These are phyloP conservation scores for Listrodromus nycthemerus DNA, from an alignment of 2,888 invertebrate genomes.

Conservation along the genomic window DNA sequence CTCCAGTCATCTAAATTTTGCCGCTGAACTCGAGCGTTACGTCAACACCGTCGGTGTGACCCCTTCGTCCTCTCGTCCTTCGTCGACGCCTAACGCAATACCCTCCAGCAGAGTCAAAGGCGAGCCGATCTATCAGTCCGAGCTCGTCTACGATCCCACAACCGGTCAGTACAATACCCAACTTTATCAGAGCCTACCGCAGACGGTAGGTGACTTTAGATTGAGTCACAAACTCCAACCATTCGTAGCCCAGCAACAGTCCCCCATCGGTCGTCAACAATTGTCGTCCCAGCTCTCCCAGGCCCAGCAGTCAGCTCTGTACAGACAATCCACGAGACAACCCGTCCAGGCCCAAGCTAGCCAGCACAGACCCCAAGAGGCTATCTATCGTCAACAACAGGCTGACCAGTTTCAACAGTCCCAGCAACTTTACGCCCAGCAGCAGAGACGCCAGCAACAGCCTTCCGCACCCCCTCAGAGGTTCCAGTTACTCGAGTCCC, in stretches of 20 bases:
- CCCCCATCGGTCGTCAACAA: constrained; percentile 87
- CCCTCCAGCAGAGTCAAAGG: constrained; percentile 66
- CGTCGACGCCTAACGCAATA: constrained; percentile 61
- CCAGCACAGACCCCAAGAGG: constrained; percentile 79
- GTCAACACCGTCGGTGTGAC: constrained; percentile 85
- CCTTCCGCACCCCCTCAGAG: constrained; percentile 79
- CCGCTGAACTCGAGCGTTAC: constrained; percentile 89
- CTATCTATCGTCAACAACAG: constrained; percentile 87
- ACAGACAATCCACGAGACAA: constrained; percentile 75
- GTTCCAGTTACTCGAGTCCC: constrained; percentile 83
- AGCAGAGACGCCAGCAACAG: constrained; percentile 89
- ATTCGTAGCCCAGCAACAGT: constrained; percentile 88
- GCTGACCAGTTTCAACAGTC: constrained; percentile 88
- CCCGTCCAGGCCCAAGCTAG: constrained; percentile 58
- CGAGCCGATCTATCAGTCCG: constrained; percentile 91
- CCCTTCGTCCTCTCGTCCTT: constrained; percentile 72
- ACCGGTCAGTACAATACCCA: constrained; percentile 93
- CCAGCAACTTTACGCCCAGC: constrained; percentile 88
- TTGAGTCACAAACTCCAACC: constrained; percentile 91
- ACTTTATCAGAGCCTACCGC: constrained; percentile 91
- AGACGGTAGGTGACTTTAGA: constrained; percentile 90
- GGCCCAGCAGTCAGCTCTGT: constrained; percentile 77
- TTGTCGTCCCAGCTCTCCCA: constrained; percentile 83
- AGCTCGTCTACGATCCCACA: constrained; percentile 91
- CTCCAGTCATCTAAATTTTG: constrained; percentile 87